Evolutionary conservation across 2,113 vertebrate species (phyloP), one percentile per base, ranked within the genome.

Genomic region (Melanerpes aurifrons): DNA sequence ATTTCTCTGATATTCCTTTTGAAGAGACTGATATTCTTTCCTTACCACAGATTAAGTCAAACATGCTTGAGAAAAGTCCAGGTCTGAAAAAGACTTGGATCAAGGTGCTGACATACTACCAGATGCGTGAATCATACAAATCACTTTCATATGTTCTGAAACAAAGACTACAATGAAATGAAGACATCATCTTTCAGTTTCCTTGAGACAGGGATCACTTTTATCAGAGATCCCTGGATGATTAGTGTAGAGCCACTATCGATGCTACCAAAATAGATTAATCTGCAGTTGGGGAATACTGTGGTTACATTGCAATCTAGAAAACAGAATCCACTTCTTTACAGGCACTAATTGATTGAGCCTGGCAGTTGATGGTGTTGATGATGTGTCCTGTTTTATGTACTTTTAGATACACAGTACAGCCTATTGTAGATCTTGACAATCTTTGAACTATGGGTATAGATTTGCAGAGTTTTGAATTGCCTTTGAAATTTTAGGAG

Each of bases 91-190:
- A 86, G 68, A 56, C 63, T 82, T 96, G 63, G 78, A 59, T 82
- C 2, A 8, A 72, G 35, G 77, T 90, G 56, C 76, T 94, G 85
- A 69, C 58, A 92, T 95, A 28, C 26, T 56, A 93, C 63, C 67
- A 92, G 90, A 83, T 94, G 82, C 84, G 58, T 88, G 67, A 81
- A 56, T 70, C 75, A 92, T 93, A 84, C 70, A 87, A 82, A 90
- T 35, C 54, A 31, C 69, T 96, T 83, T 96, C 80, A 35, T 54
- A 35, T 26, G 68, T 69, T 93, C 70, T 64, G 62, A 58, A 90
- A 83, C 22, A 81, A 88, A 22, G 35, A 48, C 67, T 84, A 12
- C 56, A 73, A 28, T 47, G 56, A 85, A 91, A 45, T 10, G 7
- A 64, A 91, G 62, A 40, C 53, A 40, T 35, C 82, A 19, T 53